Conservation (phyloP, 2,113 vertebrate genomes). For the Gobiocypris rarus region DNA sequence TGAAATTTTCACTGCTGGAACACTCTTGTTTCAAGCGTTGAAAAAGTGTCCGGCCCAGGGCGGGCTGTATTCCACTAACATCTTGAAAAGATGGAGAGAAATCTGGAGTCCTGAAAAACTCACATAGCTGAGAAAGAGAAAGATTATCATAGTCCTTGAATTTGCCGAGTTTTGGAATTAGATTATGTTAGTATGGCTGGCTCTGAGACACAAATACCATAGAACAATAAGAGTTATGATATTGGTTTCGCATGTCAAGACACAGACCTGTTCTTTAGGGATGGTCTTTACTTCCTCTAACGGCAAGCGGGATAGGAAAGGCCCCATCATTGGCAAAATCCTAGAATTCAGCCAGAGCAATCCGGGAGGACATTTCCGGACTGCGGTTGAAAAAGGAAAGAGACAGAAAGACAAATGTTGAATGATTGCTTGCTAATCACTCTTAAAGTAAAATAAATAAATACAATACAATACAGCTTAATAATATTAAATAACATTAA, state of each 20-base stretch:
- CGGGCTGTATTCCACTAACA: constrained; percentile 17
- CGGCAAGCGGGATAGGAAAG: constrained; percentile 57
- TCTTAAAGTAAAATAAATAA: neutral
- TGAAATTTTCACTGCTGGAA: constrained; percentile 31
- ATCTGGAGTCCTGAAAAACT: constrained; percentile 49
- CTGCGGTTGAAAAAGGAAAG: neutral
- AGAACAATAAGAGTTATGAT: neutral
- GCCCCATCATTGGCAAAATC: constrained; percentile 63
- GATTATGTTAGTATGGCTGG: neutral
- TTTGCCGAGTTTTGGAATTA: neutral
- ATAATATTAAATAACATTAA: neutral
- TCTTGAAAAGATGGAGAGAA: constrained; percentile 47
- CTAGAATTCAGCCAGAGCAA: constrained; percentile 60
- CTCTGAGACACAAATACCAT: neutral
- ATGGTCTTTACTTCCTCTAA: constrained; percentile 57
- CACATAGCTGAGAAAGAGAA: constrained; percentile 63
- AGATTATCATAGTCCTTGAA: neutral
- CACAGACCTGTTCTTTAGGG: constrained; percentile 58
- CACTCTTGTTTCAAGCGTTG: constrained; percentile 48
- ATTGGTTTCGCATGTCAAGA: neutral
- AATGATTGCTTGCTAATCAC: too few relatives aligned
- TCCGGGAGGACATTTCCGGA: constrained; percentile 52
- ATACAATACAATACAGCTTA: neutral
- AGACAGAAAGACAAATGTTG: too few relatives aligned
- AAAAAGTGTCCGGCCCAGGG: constrained; percentile 34